Base-by-base conservation (phyloP, 2,797 vertebrate species). In the Crypturellus tataupa region DNA sequence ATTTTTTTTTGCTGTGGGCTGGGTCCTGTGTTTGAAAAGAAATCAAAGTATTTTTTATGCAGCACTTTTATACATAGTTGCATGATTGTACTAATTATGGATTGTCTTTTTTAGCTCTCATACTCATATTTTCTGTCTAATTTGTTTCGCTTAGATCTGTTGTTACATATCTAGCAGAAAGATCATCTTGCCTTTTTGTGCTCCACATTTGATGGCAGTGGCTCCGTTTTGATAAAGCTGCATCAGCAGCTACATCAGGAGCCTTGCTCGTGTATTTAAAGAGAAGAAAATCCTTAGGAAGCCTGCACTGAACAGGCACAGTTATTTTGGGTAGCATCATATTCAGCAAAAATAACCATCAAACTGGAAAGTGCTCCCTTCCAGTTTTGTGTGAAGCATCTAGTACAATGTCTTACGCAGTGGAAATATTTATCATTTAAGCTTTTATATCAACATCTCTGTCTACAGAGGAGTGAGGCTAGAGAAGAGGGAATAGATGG, bases 331-430 rank as follows among this genome's bases (percentile, higher is more conserved):
- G 73, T 73, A 87, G 47, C 37, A 17, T 95, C 73, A 81, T 92
- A 64, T 87, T 80, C 53, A 55, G 83, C 44, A 40, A 62, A 96
- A 93, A 94, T 97, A 97, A 96, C 96, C 94, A 95, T 93, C 80
- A 87, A 85, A n/a, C 85, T 63, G 33, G 85, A 79, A 80, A 56
- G 87, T 62, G 58, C 62, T n/a, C 85, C 53, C 93, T 95, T 80
- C 78, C 75, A 90, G 72, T 68, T 69, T 4, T 77, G 35, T 76
- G 53, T 53, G 17, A 46, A 51, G 80, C 93, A 23, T 46, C 59
- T 71, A 20, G 27, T 71, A 53, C 49, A 63, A 51, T 63, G 55
- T 80, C 39, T 87, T 71, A 75, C 46, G 13, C 51, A 25, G 27
- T 40, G 59, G 85, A 76, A 67, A 10, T 29, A 42, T 75, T 71